Evolutionary conservation across 2,888 invertebrate species (phyloP).

Genomic region (Chalcosyrphus nemorum): DNA sequence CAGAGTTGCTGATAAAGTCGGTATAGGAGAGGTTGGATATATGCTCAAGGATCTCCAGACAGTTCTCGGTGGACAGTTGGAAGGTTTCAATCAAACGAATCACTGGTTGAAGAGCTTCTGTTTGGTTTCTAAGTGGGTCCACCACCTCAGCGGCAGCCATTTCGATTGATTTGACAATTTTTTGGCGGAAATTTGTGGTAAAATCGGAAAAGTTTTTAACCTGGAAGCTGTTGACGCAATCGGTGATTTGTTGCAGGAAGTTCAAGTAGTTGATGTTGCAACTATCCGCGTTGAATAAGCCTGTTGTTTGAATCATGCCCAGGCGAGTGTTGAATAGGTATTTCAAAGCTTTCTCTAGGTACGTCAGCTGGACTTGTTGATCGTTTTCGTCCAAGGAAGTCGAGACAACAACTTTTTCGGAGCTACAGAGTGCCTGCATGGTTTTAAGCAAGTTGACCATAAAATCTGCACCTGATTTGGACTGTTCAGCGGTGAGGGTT

Average conservation of each 20-base stretch:
- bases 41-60: constrained; percentile 77
- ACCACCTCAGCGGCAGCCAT: constrained; percentile 72
- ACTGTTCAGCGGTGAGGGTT: constrained; percentile 74
- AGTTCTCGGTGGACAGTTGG: constrained; percentile 76
- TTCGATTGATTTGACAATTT: constrained; percentile 78
- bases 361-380: constrained; percentile 25
- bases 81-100: constrained; percentile 77
- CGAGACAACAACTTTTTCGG: background rate
- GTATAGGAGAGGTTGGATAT: constrained; percentile 79
- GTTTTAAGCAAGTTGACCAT: constrained; percentile 75
- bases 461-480: constrained; percentile 76
- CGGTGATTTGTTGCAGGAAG: constrained; percentile 77
- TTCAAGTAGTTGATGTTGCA: constrained; percentile 76
- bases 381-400: constrained; percentile 33
- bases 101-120: constrained; percentile 75
- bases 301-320: constrained; percentile 75
- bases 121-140: constrained; percentile 39
- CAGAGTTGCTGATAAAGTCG: constrained; percentile 77
- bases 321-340: constrained; percentile 79
- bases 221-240: constrained; percentile 75
- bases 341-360: constrained; percentile 76
- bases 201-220: constrained; percentile 74
- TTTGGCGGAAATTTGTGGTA: constrained; percentile 77
- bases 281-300: constrained; percentile 75
- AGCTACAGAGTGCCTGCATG: constrained; percentile 24